A percentile compares a stretch with the other conserved stretches of the same genome.
These are phyloP conservation scores for Meta bourneti DNA, from an alignment of 2,888 invertebrate species.

Conservation along the genomic window DNA sequence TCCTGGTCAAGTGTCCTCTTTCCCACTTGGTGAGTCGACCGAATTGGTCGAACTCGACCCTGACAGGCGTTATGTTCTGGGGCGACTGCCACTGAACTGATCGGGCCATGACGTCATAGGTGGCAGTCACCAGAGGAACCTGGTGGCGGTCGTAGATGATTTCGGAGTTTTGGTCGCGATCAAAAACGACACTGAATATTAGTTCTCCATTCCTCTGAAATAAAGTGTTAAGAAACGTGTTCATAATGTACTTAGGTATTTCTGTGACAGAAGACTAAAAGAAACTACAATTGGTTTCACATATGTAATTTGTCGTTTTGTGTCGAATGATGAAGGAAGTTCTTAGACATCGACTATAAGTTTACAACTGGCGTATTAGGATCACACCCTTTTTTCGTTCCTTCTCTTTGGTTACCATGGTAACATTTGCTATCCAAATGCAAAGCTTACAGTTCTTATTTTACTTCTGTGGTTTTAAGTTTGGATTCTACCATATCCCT, in stretches of 20 bases:
- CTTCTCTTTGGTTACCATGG: too few relatives aligned
- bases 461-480: too few relatives aligned
- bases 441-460: too few relatives aligned
- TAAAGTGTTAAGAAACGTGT: background rate
- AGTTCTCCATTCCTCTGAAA: conserved; percentile 92
- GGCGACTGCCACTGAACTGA: conserved; percentile 88
- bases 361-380: too few relatives aligned
- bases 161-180: conserved; percentile 93
- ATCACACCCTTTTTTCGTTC: too few relatives aligned
- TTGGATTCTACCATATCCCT: too few relatives aligned
- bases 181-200: conserved; percentile 94
- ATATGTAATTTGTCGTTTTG: too few relatives aligned
- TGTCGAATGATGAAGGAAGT: too few relatives aligned
- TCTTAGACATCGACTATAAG: too few relatives aligned
- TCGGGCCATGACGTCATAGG: conserved; percentile 93
- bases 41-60: conserved; percentile 90
- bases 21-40: conserved; percentile 93
- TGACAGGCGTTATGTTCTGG: conserved; percentile 88
- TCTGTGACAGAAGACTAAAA: too few relatives aligned
- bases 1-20: conserved; percentile 86
- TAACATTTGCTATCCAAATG: too few relatives aligned
- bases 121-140: conserved; percentile 90
- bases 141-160: conserved; percentile 92
- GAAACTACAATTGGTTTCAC: too few relatives aligned
- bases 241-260: background rate